A percentile compares a stretch with the other conserved stretches of the same genome.
These are phyloP conservation scores for Gymnoscopelus microlampas DNA, from an alignment of 2,797 vertebrate species.

Conservation along the genomic window DNA sequence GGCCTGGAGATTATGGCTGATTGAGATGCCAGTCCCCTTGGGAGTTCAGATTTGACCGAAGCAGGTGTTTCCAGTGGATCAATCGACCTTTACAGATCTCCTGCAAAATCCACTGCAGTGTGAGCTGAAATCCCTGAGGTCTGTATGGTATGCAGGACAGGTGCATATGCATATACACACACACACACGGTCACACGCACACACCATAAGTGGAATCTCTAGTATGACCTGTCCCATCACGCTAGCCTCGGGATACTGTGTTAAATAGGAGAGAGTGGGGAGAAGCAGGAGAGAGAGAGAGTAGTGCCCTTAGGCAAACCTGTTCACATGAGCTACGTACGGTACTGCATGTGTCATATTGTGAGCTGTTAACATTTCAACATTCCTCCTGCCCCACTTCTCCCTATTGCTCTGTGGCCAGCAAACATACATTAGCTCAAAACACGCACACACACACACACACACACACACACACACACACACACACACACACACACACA, in stretches of 20 bases:
- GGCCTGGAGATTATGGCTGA: too few relatives aligned
- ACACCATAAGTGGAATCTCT: neutral
- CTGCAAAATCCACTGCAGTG: too few relatives aligned
- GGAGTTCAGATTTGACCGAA: too few relatives aligned
- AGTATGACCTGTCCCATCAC: too few relatives aligned
- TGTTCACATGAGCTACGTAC: slow-evolving; percentile 47
- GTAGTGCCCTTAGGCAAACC: slow-evolving; percentile 43
- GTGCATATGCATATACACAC: slow-evolving; percentile 12
- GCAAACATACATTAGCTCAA: neutral
- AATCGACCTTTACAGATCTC: too few relatives aligned
- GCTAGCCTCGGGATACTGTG: too few relatives aligned
- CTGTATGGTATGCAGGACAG: too few relatives aligned
- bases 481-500: neutral
- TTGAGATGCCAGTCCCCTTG: too few relatives aligned
- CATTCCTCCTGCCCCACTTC: slow-evolving; percentile 46
- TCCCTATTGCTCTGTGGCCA: slow-evolving; percentile 24
- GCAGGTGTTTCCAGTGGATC: too few relatives aligned
- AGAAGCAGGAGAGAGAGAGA: slow-evolving; percentile 32
- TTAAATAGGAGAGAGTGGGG: too few relatives aligned
- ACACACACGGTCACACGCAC: neutral
- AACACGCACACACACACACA: neutral
- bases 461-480: neutral
- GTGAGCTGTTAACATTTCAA: slow-evolving; percentile 59
- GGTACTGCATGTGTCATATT: slow-evolving; percentile 45
- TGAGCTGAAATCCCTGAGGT: too few relatives aligned